phyloP scores from a whole-genome alignment of 2,113 vertebrate species.

The Laterallus jamaicensis region DNA sequence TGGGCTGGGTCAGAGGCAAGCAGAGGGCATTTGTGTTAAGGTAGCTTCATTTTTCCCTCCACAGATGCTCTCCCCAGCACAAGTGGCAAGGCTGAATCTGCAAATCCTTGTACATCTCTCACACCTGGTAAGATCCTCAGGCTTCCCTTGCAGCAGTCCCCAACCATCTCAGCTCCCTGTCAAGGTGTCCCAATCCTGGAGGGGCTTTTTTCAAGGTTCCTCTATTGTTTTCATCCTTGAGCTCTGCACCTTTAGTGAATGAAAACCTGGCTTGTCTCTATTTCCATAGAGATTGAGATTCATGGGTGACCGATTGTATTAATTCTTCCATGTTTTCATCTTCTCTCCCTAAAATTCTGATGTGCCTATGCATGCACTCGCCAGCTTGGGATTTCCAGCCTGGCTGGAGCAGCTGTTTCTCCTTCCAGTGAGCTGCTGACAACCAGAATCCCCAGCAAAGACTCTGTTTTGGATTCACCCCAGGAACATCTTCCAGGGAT shows the following conservation, averaged over 20 bases:
- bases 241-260: constrained; percentile 48
- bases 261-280: neutral
- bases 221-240: constrained; percentile 41
- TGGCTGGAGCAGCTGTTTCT: neutral
- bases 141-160: neutral
- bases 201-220: neutral
- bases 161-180: neutral
- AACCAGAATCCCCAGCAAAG: neutral
- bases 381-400: neutral
- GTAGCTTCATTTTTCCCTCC: neutral
- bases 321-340: neutral
- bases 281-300: neutral
- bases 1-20: neutral
- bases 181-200: neutral
- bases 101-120: neutral
- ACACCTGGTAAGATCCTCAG: rapidly evolving
- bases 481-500: neutral
- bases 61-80: neutral
- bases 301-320: neutral
- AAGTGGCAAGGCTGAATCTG: neutral
- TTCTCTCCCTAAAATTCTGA: neutral
- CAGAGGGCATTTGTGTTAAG: rapidly evolving
- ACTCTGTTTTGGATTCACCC: neutral
- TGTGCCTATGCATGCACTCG: neutral
- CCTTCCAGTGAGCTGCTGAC: neutral